Conservation (phyloP, 1,140 invertebrate genomes). For the Argopecten irradians region DNA sequence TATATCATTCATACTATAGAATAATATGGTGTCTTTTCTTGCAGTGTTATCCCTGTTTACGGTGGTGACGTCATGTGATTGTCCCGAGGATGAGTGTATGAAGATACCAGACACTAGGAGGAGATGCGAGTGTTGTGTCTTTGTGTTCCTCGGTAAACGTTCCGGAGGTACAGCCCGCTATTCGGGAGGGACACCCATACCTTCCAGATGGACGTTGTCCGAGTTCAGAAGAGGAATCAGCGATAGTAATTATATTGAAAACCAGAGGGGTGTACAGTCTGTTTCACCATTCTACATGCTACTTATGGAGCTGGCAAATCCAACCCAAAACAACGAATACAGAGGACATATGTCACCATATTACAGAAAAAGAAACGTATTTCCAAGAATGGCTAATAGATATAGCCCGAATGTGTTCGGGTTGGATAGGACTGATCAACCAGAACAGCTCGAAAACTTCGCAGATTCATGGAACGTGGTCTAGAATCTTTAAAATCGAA, state of each 20-base stretch:
- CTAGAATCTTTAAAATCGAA: no score
- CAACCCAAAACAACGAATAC: background rate
- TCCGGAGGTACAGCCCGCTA: background rate
- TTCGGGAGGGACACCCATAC: no score
- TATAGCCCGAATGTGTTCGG: background rate
- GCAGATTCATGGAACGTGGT: background rate
- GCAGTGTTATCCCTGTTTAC: background rate
- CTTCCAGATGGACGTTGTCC: no score
- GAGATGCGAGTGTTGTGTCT: constrained; percentile 34
- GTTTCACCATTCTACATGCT: background rate
- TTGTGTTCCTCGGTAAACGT: constrained; percentile 33
- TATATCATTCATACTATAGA: no score
- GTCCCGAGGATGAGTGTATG: constrained; percentile 26
- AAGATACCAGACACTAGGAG: background rate
- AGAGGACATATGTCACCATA: background rate
- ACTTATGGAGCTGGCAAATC: background rate
- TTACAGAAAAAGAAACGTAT: background rate
- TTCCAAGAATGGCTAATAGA: background rate
- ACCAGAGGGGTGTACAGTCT: background rate
- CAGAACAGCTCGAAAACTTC: background rate
- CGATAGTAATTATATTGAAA: background rate
- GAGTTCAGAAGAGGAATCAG: background rate
- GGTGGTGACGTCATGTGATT: background rate
- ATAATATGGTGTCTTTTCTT: background rate
- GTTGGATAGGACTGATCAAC: background rate